Conservation (phyloP, 37 sponge, comb jelly and placozoan species). For the Chondrosia reniformis region DNA sequence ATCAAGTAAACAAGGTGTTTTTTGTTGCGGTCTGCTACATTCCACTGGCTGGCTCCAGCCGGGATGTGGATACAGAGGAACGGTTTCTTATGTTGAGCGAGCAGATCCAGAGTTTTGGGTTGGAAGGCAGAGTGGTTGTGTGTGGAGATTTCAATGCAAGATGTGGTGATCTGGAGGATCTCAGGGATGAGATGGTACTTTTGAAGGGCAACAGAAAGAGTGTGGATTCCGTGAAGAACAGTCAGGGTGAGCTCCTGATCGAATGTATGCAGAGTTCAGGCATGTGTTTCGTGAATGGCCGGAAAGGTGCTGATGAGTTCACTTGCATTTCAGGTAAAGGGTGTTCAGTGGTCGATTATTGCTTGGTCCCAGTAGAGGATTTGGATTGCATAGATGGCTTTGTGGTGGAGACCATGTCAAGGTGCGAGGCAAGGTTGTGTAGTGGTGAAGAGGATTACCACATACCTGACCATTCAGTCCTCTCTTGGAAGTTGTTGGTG, state of each 20-base stretch:
- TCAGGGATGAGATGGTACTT: constrained; percentile 3
- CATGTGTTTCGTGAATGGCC: constrained; percentile 17
- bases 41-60: constrained; percentile 25
- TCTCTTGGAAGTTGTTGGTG: constrained; percentile 16
- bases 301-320: constrained; percentile 23
- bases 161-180: constrained; percentile 7
- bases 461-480: constrained; percentile 25
- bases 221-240: constrained; percentile 23
- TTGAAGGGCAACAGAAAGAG: neutral
- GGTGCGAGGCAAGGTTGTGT: constrained; percentile 23
- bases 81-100: constrained; percentile 14
- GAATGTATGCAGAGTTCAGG: constrained; percentile 18
- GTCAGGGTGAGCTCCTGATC: constrained; percentile 11
- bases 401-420: constrained; percentile 21
- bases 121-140: constrained; percentile 20
- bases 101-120: constrained; percentile 17
- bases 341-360: constrained; percentile 19
- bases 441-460: constrained; percentile 1
- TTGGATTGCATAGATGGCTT: constrained; percentile 9
- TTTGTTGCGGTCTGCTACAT: constrained; percentile 20
- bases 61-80: constrained; percentile 17
- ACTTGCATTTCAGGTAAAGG: constrained; percentile 16
- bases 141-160: constrained; percentile 26
- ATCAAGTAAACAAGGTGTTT: constrained; percentile 4
- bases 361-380: constrained; percentile 19